Conservation (phyloP, 2,113 vertebrate genomes). For the Dasyornis broadbenti region DNA sequence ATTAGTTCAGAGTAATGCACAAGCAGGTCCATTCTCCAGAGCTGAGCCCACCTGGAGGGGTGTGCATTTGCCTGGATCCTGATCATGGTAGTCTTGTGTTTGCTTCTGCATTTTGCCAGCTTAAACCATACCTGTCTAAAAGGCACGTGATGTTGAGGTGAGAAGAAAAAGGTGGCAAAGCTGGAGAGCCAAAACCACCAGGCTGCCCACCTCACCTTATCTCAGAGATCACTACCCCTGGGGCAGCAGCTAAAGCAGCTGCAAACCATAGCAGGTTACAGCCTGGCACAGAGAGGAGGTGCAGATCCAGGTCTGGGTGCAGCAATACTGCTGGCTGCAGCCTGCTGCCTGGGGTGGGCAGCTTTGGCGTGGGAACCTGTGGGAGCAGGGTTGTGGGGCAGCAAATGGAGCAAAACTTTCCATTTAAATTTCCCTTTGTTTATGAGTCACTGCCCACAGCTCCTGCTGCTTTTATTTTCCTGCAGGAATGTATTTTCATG, state of each 20-base stretch:
- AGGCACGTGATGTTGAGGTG: fast-evolving
- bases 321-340: not conserved
- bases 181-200: not conserved
- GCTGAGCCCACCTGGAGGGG: not conserved
- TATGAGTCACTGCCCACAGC: not conserved
- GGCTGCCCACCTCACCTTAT: not conserved
- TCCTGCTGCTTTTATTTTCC: conserved; percentile 25
- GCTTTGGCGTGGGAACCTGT: not conserved
- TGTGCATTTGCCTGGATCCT: not conserved
- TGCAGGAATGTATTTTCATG: not conserved
- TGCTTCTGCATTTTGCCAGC: not conserved
- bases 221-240: not conserved
- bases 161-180: not conserved
- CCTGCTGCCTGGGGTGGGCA: fast-evolving
- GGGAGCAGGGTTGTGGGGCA: not conserved
- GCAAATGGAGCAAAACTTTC: not conserved
- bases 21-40: not conserved
- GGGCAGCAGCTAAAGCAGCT: not conserved
- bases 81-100: not conserved
- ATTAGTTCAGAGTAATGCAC: not conserved
- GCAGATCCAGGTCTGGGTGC: not conserved
- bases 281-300: not conserved
- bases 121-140: not conserved
- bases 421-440: not conserved
- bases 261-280: not conserved